Evolutionary conservation across 1,140 invertebrate genomes (phyloP).

Genomic region (Lepidostoma basale): DNA sequence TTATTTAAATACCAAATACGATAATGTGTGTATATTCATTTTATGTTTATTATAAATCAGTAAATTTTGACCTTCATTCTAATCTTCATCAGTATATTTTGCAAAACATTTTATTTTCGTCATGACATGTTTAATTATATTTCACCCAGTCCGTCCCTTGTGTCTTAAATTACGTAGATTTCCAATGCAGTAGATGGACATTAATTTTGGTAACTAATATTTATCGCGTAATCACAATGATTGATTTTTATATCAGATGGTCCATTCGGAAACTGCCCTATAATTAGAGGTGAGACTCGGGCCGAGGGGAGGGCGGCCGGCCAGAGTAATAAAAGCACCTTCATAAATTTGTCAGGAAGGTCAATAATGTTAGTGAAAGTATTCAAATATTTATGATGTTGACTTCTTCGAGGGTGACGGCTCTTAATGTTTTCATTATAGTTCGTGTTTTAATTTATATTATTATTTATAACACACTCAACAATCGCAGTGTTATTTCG

Average conservation of each 20-base stretch:
- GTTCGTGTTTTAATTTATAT: no score
- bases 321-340: conserved; percentile 22
- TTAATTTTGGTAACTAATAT: conserved; percentile 48
- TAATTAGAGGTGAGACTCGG: conserved; percentile 41
- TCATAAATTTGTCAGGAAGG: conserved; percentile 27
- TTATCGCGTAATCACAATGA: conserved; percentile 47
- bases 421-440: no score
- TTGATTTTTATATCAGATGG: conserved; percentile 42
- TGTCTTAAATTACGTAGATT: conserved; percentile 10
- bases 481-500: no score
- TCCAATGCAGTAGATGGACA: conserved; percentile 53
- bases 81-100: not conserved
- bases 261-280: conserved; percentile 26
- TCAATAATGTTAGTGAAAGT: conserved; percentile 5
- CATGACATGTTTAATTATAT: not conserved
- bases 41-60: not conserved
- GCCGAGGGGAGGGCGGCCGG: not conserved
- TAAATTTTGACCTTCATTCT: not conserved
- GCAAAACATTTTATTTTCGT: not conserved
- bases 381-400: conserved; percentile 13
- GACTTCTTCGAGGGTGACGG: no score
- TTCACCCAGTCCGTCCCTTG: conserved; percentile 3
- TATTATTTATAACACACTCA: no score
- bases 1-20: no score
- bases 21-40: no score